Base-by-base conservation (phyloP, 2,797 vertebrate genomes). In the Danio aesculapii region DNA sequence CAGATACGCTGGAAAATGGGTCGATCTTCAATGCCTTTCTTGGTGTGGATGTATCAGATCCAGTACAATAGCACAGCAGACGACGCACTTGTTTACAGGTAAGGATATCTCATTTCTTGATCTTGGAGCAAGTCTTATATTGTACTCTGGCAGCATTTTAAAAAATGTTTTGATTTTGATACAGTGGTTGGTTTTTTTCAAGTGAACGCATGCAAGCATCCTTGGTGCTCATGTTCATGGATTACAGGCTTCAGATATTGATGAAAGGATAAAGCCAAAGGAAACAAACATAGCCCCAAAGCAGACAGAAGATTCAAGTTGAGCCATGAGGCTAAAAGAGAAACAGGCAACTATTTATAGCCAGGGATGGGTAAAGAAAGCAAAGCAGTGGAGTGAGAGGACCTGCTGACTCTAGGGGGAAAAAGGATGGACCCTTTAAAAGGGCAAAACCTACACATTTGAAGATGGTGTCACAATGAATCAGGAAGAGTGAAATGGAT, bases 31-130 rank as follows among this genome's bases (percentile, higher is more conserved):
- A 77, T 41, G 6, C 87, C 87, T 1, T 92, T 92, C 55, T 75
- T 90, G 0, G 93, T 94, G 71, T 95, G 95, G 94, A 95, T 95
- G 94, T 95, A 93, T 88, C 95, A 95, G 86, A 93, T 95, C 81
- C 95, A 95, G 87, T 95, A 95, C 84, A 95, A 95, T 87, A 93
- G 93, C 89, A 95, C 93, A 5, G 93, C 88, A 16, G 95, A 95
- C 0, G 93, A 95, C 47, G 90, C 92, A 2, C 92, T 95, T 61
- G 90, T 95, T 52, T 95, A 95, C 90, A 93, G 95, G 95, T 95
- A 91, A 90, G 82, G 49, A 13, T 1, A 46, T 6, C 0, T 8
- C 19, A 44, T 70, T 63, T 46, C 67, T 14, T 64, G 52, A 53
- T 64, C 39, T 41, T 6, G 2, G 1, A 59, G 6, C 1, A 53